Conservation (phyloP, 2,888 invertebrate genomes). For the Brenthis hecate region DNA sequence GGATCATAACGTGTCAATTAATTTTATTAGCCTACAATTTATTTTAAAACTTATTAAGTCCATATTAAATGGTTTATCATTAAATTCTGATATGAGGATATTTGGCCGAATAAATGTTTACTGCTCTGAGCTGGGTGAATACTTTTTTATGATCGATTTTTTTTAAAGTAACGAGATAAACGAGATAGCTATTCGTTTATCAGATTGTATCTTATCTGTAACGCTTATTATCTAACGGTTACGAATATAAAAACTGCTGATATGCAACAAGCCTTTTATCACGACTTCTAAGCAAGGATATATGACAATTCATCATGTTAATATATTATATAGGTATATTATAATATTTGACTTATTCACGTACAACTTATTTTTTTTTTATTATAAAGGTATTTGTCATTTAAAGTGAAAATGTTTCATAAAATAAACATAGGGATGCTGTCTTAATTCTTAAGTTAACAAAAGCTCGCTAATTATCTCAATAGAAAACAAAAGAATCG, state of each 20-base stretch:
- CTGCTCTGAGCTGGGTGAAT: background rate
- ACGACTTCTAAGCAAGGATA: constrained; percentile 1
- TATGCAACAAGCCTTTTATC: constrained; percentile 2
- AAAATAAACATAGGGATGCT: too few species aligned
- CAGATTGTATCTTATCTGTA: constrained; percentile 25
- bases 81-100: background rate
- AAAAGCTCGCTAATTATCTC: too few species aligned
- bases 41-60: background rate
- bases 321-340: too few species aligned
- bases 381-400: too few species aligned
- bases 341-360: too few species aligned
- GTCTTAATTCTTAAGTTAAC: too few species aligned
- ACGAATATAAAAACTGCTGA: constrained; percentile 10
- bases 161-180: constrained; percentile 20
- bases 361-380: too few species aligned
- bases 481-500: too few species aligned
- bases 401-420: too few species aligned
- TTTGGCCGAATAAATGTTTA: constrained; percentile 3
- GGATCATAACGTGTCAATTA: too few species aligned
- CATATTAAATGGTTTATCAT: background rate
- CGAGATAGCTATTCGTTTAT: constrained; percentile 29
- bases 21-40: background rate
- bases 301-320: too few species aligned
- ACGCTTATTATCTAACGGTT: constrained; percentile 22
- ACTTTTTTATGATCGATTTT: constrained; percentile 4